These are phyloP conservation scores for Oligia strigilis DNA, from an alignment of 2,888 invertebrate species.

Conservation along the genomic window DNA sequence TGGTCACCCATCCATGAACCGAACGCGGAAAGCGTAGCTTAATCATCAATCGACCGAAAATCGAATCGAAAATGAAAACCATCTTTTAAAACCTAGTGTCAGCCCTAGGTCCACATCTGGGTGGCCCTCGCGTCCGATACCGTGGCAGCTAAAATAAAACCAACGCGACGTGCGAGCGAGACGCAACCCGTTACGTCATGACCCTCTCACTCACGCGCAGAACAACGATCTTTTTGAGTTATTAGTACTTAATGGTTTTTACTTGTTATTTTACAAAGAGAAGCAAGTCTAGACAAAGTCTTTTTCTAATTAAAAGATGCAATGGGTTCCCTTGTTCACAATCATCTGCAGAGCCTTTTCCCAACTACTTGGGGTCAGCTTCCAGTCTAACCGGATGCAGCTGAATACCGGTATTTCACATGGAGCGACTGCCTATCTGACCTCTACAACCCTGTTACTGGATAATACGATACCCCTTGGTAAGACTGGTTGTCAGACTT, in stretches of 20 bases:
- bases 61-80: too few relatives aligned
- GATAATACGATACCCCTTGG: too few relatives aligned
- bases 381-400: too few relatives aligned
- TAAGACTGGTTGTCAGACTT: too few relatives aligned
- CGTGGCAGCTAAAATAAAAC: constrained; percentile 83
- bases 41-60: too few relatives aligned
- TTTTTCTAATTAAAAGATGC: too few relatives aligned
- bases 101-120: constrained; percentile 83
- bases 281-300: background rate
- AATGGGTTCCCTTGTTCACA: too few relatives aligned
- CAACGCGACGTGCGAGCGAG: constrained; percentile 76
- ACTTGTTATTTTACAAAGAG: background rate
- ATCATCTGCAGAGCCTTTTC: too few relatives aligned
- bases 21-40: background rate
- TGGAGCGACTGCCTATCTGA: too few relatives aligned
- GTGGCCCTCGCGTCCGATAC: constrained; percentile 85
- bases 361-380: too few relatives aligned
- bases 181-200: constrained; percentile 66
- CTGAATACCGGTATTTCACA: too few relatives aligned
- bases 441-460: too few relatives aligned
- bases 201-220: constrained; percentile 46
- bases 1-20: background rate
- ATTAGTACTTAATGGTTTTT: constrained; percentile 25
- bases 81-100: constrained; percentile 42
- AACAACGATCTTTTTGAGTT: constrained; percentile 44